Conservation (phyloP, 2,888 invertebrate genomes). For the Caenorhabditis sulstoni region DNA sequence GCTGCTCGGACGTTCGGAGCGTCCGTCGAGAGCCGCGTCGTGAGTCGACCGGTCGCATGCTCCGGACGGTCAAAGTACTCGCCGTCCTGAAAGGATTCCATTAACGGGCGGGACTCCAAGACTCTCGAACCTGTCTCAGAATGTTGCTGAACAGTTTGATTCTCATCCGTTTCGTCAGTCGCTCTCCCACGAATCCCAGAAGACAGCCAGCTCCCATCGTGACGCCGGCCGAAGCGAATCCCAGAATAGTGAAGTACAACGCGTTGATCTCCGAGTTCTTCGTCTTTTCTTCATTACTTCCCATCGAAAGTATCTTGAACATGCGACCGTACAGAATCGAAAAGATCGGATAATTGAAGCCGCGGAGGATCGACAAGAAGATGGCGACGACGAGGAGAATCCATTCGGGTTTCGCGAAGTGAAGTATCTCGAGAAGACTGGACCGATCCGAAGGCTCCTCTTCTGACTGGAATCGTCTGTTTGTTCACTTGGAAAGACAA, state of each 20-base stretch:
- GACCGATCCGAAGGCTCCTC: constrained; percentile 63
- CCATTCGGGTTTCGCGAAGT: constrained; percentile 64
- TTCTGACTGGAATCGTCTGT: constrained; percentile 9
- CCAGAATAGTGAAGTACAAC: constrained; percentile 50
- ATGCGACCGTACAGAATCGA: constrained; percentile 74
- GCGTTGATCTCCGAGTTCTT: constrained; percentile 39
- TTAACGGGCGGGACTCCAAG: too few relatives aligned
- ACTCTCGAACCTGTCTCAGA: constrained; percentile 69
- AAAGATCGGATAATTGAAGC: constrained; percentile 71
- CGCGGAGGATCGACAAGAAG: constrained; percentile 66
- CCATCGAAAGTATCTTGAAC: constrained; percentile 60
- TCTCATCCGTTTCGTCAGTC: constrained; percentile 72
- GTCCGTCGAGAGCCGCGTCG: constrained; percentile 81
- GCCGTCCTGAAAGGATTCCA: constrained; percentile 74
- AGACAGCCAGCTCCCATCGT: constrained; percentile 62
- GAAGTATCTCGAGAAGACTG: constrained; percentile 64
- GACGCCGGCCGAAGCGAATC: constrained; percentile 26
- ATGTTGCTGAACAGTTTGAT: constrained; percentile 81
- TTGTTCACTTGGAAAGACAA: not conserved
- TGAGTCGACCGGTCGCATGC: constrained; percentile 81
- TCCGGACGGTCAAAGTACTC: constrained; percentile 82
- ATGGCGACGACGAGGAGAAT: constrained; percentile 61
- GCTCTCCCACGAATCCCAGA: constrained; percentile 64
- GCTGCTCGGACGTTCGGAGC: constrained; percentile 81
- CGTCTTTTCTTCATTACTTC: constrained; percentile 37